These are phyloP conservation scores for Cotesia glomerata DNA, from an alignment of 1,140 invertebrate genomes.

Conservation along the genomic window DNA sequence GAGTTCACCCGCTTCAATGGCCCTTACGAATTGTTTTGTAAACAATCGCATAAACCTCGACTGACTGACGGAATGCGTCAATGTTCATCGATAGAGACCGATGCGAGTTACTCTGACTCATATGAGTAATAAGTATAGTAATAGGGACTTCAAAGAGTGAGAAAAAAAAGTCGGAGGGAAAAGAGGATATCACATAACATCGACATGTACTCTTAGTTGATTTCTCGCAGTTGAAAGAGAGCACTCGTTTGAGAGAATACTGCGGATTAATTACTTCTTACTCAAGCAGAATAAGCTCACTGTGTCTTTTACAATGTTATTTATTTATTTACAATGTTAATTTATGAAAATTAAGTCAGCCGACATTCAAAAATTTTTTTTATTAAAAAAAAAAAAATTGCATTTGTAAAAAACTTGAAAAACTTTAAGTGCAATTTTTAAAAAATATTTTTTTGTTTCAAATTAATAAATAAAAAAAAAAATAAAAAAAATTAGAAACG, in stretches of 20 bases:
- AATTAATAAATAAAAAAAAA: no score
- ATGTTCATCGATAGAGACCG: constrained; percentile 4
- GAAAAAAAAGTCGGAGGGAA: not conserved
- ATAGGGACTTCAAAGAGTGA: not conserved
- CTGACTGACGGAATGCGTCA: not conserved
- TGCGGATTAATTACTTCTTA: not conserved
- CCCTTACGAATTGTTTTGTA: constrained; percentile 20
- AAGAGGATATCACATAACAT: not conserved
- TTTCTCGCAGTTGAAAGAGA: constrained; percentile 5
- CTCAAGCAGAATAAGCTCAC: not conserved
- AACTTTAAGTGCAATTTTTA: no score
- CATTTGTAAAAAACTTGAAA: no score
- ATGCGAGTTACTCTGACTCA: constrained; percentile 6
- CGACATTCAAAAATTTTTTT: no score
- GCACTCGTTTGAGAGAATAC: not conserved
- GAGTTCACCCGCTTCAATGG: not conserved
- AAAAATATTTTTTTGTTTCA: no score
- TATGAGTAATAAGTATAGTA: constrained; percentile 1
- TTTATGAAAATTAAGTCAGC: no score
- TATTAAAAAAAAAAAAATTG: no score
- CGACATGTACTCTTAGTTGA: not conserved
- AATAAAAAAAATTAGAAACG: no score
- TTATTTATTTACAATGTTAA: no score
- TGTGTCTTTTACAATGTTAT: no score
- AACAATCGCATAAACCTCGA: constrained; percentile 14